Base-by-base conservation (phyloP, 1,140 invertebrate genomes). In the Cecropterus lyciades region DNA sequence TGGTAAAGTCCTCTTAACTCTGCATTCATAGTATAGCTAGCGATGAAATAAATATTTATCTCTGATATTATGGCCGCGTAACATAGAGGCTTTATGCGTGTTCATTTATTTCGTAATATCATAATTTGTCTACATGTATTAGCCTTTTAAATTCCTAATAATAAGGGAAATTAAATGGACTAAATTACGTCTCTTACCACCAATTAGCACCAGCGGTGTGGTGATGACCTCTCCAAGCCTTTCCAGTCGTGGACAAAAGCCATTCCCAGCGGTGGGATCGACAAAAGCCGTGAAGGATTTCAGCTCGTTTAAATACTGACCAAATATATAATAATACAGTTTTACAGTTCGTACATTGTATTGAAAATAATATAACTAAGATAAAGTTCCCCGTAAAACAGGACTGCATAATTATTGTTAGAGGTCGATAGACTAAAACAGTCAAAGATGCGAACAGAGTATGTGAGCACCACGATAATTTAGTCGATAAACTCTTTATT, bases 401-500 rank as follows among this genome's bases (percentile, higher is more conserved):
- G 1, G 33, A 11, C 11, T 37, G 0, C 1, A 37, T 37, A 37
- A 10, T n/a, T 37, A 37, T 37, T 11, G 33, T 37, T 37, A 37
- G 2, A 3, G 7, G 9, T 37, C 2, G 9, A 10, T 33, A 33
- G 9, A 33, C 7, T 33, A 9, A 33, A 33, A 24, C 20, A 24
- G 20, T 24, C 20, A 5, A 1, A 24, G 5, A 33, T 33, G 9
- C 30, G 30, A 6, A 33, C 30, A 33, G 11, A n/a, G 9, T 13
- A 9, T 30, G 13, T n/a, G n/a, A 51, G 8, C 20, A 51, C 10
- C 24, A 13, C 48, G 46, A 17, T 79, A 74, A 68, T 73, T 75
- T 69, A 65, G 69, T 74, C 73, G 71, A 73, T 79, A 74, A 72
- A 73, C 70, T 72, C 70, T 72, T 75, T 40, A 40, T 40, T 40